Conservation (phyloP, 2,113 vertebrate genomes). For the Vidua macroura region DNA sequence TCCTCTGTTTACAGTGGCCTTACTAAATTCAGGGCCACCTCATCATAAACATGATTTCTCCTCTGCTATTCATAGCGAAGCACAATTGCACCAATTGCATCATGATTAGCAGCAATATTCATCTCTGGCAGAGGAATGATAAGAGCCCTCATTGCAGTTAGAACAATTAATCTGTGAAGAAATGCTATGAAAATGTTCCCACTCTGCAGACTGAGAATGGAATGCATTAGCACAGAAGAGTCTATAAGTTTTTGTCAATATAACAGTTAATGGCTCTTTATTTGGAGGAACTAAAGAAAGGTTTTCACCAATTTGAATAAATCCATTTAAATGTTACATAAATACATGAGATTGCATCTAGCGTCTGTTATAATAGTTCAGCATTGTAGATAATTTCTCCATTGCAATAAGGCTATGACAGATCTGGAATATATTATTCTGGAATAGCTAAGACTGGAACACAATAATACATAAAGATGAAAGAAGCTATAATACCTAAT, state of each 20-base stretch:
- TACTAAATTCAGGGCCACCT: not conserved
- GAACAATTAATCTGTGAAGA: conserved; percentile 49
- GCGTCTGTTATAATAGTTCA: conserved; percentile 8
- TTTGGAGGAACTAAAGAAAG: not conserved
- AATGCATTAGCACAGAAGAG: conserved; percentile 26
- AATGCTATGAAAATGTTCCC: conserved; percentile 19
- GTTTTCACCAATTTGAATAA: conserved; percentile 23
- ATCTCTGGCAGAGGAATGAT: not conserved
- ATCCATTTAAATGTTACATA: conserved; percentile 31
- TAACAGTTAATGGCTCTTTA: conserved; percentile 17
- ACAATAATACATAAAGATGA: not conserved
- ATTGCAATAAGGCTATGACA: not conserved
- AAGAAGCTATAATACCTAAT: not conserved
- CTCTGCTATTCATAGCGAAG: not conserved
- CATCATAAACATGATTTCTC: not conserved
- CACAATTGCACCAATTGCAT: not conserved
- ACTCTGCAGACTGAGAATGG: not conserved
- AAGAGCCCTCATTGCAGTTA: not conserved
- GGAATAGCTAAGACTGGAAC: not conserved
- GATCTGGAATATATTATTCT: conserved; percentile 17
- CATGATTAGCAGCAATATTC: conserved; percentile 13
- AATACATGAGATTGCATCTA: conserved; percentile 7
- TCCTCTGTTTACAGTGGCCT: not conserved
- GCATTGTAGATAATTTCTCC: not conserved
- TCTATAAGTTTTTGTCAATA: conserved; percentile 32